A percentile compares a stretch with the other conserved stretches of the same genome.
phyloP scores from a whole-genome alignment of 2,888 invertebrate species.

The Metacarcinus magister region DNA sequence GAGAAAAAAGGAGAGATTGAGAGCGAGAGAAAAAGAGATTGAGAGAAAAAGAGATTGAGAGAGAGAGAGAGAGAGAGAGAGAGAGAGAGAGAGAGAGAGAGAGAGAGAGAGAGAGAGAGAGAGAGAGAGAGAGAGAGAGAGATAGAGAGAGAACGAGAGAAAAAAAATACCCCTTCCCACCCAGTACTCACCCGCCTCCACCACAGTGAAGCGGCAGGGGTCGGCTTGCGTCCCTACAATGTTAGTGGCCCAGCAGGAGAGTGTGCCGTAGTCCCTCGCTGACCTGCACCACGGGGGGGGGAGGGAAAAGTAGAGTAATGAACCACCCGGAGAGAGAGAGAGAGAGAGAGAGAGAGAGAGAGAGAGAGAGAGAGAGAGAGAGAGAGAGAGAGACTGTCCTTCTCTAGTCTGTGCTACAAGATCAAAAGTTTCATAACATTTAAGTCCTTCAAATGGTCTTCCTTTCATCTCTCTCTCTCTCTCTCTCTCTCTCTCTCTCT shows the following conservation, averaged over 20 bases:
- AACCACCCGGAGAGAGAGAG: background rate
- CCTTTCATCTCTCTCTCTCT: background rate
- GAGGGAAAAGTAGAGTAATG: background rate
- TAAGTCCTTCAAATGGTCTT: background rate
- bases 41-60: constrained; percentile 18
- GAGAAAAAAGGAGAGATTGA: constrained; percentile 41
- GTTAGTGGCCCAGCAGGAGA: constrained; percentile 81
- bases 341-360: constrained; percentile 58
- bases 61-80: constrained; percentile 19
- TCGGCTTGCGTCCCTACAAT: constrained; percentile 79
- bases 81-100: background rate
- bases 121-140: constrained; percentile 31
- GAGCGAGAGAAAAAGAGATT: constrained; percentile 31
- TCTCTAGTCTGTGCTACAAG: background rate
- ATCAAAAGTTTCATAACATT: background rate
- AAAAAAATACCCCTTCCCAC: background rate
- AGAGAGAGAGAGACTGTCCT: background rate
- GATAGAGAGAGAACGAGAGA: background rate
- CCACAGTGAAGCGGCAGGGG: constrained; percentile 80
- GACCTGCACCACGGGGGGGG: constrained; percentile 43
- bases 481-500: constrained; percentile 36
- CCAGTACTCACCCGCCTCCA: constrained; percentile 76
- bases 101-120: constrained; percentile 52
- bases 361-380: constrained; percentile 22
- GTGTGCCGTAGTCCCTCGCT: constrained; percentile 79